phyloP scores from a whole-genome alignment of 2,888 invertebrate species.

The Brachypalpus laphriformis region DNA sequence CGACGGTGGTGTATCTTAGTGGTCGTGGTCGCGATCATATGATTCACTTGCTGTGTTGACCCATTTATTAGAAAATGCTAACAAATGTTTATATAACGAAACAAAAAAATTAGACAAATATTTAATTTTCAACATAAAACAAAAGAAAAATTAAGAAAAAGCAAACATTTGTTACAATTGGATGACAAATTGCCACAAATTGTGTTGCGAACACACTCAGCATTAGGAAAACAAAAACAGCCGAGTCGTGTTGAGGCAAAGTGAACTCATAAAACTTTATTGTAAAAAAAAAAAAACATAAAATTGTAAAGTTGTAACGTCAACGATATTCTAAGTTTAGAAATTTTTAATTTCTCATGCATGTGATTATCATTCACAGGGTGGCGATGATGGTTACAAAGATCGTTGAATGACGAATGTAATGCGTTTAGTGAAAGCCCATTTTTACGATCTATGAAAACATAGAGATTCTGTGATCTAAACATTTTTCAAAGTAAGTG shows the following conservation, averaged over 20 bases:
- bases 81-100: slow-evolving; percentile 41
- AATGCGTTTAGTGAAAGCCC: too few relatives aligned
- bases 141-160: neutral
- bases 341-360: neutral
- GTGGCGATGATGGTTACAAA: too few relatives aligned
- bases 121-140: neutral
- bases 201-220: neutral
- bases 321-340: slow-evolving; percentile 38
- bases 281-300: slow-evolving; percentile 16
- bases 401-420: too few relatives aligned
- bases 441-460: too few relatives aligned
- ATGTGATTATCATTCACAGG: slow-evolving; percentile 28
- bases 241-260: neutral
- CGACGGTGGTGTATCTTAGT: neutral
- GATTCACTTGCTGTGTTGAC: slow-evolving; percentile 55
- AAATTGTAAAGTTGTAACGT: slow-evolving; percentile 38
- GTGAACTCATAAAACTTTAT: slow-evolving; percentile 24
- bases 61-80: slow-evolving; percentile 32
- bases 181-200: slow-evolving; percentile 30
- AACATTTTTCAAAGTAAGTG: too few relatives aligned
- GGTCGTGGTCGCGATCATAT: slow-evolving; percentile 7
- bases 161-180: slow-evolving; percentile 17
- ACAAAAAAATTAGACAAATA: neutral
- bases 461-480: too few relatives aligned
- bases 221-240: neutral